A percentile compares a stretch with the other conserved stretches of the same genome.
Conservation (phyloP, 2,888 invertebrate species). For the Leptinotarsa rubiginosa region DNA sequence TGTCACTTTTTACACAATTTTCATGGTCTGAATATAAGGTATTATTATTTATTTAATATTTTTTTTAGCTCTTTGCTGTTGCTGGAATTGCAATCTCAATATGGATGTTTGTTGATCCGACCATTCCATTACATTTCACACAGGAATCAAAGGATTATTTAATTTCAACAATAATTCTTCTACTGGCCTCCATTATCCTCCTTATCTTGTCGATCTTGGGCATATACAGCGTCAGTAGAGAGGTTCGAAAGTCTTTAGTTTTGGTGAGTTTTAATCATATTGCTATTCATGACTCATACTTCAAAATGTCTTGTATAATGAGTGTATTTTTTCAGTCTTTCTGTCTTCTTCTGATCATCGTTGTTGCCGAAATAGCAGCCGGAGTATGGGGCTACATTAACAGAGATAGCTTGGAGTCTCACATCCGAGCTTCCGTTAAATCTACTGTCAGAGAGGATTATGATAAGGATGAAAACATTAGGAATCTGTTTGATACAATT, state of each 20-base stretch:
- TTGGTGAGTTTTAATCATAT: constrained; percentile 70
- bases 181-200: constrained; percentile 79
- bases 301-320: no score
- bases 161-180: constrained; percentile 78
- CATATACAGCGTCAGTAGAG: constrained; percentile 83
- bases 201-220: constrained; percentile 84
- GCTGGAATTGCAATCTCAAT: constrained; percentile 76
- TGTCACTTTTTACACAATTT: no score
- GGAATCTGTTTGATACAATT: constrained; percentile 75
- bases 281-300: neutral
- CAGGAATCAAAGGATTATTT: constrained; percentile 74
- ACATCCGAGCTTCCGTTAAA: constrained; percentile 74
- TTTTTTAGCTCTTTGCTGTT: constrained; percentile 77
- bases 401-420: constrained; percentile 74
- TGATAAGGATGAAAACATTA: constrained; percentile 67
- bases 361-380: constrained; percentile 82
- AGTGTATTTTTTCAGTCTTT: constrained; percentile 74
- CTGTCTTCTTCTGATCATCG: constrained; percentile 79
- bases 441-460: constrained; percentile 76
- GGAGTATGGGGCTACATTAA: constrained; percentile 83
- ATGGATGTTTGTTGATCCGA: constrained; percentile 83
- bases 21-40: neutral
- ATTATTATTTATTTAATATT: neutral
- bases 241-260: constrained; percentile 82
- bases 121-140: constrained; percentile 77